These are phyloP conservation scores for Tetraodon nigroviridis DNA, from an alignment of 2,113 vertebrate species.

Conservation along the genomic window DNA sequence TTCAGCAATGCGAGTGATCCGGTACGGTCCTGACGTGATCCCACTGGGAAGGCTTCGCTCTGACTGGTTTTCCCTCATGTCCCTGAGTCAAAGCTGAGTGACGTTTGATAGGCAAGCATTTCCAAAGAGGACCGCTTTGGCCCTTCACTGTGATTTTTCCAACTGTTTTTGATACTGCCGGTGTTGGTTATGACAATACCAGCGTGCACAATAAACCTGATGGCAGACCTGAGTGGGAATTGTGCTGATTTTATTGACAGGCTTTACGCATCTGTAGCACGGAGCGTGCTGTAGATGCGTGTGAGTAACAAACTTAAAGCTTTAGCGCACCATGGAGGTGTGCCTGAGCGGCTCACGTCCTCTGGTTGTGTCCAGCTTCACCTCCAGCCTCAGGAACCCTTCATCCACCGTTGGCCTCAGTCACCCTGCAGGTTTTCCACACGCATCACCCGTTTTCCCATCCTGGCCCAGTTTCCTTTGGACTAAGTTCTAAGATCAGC, in stretches of 20 bases:
- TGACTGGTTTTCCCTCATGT: conserved; percentile 23
- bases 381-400: too few relatives aligned
- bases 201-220: background rate
- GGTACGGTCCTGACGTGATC: conserved; percentile 1
- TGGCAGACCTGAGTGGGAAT: background rate
- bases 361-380: too few relatives aligned
- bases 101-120: conserved; percentile 9
- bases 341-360: too few relatives aligned
- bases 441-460: too few relatives aligned
- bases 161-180: background rate
- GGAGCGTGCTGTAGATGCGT: too few relatives aligned
- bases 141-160: background rate
- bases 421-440: too few relatives aligned
- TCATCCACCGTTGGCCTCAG: too few relatives aligned
- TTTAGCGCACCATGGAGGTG: too few relatives aligned
- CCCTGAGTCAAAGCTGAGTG: conserved; percentile 5
- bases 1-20: background rate
- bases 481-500: too few relatives aligned
- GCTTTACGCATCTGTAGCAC: background rate
- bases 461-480: too few relatives aligned
- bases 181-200: background rate
- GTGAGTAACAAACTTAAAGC: too few relatives aligned
- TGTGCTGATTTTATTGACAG: background rate
- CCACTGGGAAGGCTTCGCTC: background rate
- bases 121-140: conserved; percentile 5